Evolutionary conservation across 1,140 invertebrate species (phyloP).

Genomic region (Nasonia longicornis): DNA sequence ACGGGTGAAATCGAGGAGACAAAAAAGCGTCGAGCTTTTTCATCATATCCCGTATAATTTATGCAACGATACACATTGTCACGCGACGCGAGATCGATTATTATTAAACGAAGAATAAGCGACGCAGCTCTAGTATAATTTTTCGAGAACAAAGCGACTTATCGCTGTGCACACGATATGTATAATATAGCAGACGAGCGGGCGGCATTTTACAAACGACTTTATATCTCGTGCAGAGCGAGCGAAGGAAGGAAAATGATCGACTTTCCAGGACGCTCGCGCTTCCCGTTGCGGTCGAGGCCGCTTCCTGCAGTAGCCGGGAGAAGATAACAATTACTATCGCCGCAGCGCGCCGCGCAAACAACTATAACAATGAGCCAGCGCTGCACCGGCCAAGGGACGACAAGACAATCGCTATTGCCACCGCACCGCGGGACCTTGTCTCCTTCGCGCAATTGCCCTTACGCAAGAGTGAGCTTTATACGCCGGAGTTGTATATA

Average conservation of each 20-base stretch:
- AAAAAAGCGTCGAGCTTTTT: neutral
- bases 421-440: too few species aligned
- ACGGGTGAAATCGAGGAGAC: neutral
- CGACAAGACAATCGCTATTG: neutral
- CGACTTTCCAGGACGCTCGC: neutral
- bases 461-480: neutral
- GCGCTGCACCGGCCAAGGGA: neutral
- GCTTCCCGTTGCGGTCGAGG: neutral
- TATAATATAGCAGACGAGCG: too few species aligned
- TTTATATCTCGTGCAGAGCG: neutral
- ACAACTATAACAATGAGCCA: neutral
- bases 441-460: neutral
- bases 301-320: neutral
- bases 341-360: neutral
- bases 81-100: neutral
- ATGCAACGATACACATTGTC: neutral
- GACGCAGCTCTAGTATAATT: neutral
- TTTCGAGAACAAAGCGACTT: neutral
- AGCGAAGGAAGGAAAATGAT: neutral
- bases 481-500: too few species aligned
- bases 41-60: neutral
- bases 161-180: neutral
- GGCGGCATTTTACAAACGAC: neutral
- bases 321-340: conserved; percentile 1
- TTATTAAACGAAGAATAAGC: neutral